Conservation (phyloP, 1,140 invertebrate genomes). For the Phortica variegata region DNA sequence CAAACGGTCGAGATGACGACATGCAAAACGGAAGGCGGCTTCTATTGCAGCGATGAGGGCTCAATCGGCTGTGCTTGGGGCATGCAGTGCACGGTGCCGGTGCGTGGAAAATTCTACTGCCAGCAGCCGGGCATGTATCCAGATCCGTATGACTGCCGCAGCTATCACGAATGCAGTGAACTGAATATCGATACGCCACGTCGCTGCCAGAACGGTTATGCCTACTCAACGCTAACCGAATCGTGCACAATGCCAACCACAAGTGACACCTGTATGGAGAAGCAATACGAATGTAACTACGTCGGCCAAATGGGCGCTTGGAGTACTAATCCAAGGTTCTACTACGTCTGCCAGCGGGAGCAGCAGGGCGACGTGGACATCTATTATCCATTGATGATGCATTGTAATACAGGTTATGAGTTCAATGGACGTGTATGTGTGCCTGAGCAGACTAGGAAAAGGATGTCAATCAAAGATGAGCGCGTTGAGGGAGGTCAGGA, state of each 20-base stretch:
- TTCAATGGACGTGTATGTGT: constrained; percentile 33
- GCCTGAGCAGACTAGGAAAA: background rate
- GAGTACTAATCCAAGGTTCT: constrained; percentile 36
- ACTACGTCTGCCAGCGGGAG: constrained; percentile 43
- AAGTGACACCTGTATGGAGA: constrained; percentile 22
- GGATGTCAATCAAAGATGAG: too few relatives aligned
- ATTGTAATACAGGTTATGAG: constrained; percentile 28
- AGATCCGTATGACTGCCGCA: constrained; percentile 53
- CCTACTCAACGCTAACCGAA: constrained; percentile 25
- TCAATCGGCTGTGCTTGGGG: constrained; percentile 37
- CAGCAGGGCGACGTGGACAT: background rate
- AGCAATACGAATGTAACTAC: constrained; percentile 34
- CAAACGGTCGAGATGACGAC: constrained; percentile 25
- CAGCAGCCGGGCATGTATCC: constrained; percentile 45
- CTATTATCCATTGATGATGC: constrained; percentile 40
- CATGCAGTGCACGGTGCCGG: constrained; percentile 25
- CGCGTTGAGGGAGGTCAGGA: background rate
- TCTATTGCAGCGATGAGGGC: constrained; percentile 44
- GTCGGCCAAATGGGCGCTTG: constrained; percentile 37
- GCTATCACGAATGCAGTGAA: constrained; percentile 48
- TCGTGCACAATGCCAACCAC: constrained; percentile 29
- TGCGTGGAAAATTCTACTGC: constrained; percentile 38
- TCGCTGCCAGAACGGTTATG: constrained; percentile 33
- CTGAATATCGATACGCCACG: constrained; percentile 24
- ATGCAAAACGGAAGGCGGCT: constrained; percentile 28